phyloP scores from a whole-genome alignment of 2,113 vertebrate genomes.

The Pedetes capensis region DNA sequence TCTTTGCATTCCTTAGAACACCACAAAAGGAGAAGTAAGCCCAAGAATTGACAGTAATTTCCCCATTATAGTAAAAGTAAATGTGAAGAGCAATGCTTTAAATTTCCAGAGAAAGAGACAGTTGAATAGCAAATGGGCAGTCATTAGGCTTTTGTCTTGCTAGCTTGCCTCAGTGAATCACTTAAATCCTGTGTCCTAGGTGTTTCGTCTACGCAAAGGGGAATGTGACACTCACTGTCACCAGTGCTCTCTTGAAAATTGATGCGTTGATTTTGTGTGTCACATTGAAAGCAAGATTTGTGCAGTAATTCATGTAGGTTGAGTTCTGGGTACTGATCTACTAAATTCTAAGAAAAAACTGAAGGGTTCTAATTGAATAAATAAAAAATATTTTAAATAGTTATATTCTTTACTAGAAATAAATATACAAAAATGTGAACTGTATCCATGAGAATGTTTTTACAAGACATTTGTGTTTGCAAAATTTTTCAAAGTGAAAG shows the following conservation, averaged over 20 bases:
- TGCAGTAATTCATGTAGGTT: background rate
- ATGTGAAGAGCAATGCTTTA: slow-evolving; percentile 34
- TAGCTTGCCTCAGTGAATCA: slow-evolving; percentile 38
- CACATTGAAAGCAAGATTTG: slow-evolving; percentile 19
- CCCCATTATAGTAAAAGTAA: slow-evolving; percentile 43
- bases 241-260: slow-evolving; percentile 21
- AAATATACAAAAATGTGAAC: background rate
- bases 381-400: background rate
- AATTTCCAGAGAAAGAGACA: slow-evolving; percentile 48
- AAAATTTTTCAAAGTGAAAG: background rate
- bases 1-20: slow-evolving; percentile 56
- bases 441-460: slow-evolving; percentile 27
- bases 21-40: slow-evolving; percentile 56
- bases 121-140: slow-evolving; percentile 28
- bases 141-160: slow-evolving; percentile 54
- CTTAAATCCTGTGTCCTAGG: slow-evolving; percentile 45
- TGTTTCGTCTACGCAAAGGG: slow-evolving; percentile 25
- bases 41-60: slow-evolving; percentile 57
- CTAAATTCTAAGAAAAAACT: slow-evolving; percentile 26
- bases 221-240: background rate
- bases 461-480: background rate
- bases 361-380: background rate
- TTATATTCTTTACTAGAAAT: background rate
- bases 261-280: background rate
- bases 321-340: background rate